These are phyloP conservation scores for Agrilus mali DNA, from an alignment of 2,888 invertebrate species.

Conservation along the genomic window DNA sequence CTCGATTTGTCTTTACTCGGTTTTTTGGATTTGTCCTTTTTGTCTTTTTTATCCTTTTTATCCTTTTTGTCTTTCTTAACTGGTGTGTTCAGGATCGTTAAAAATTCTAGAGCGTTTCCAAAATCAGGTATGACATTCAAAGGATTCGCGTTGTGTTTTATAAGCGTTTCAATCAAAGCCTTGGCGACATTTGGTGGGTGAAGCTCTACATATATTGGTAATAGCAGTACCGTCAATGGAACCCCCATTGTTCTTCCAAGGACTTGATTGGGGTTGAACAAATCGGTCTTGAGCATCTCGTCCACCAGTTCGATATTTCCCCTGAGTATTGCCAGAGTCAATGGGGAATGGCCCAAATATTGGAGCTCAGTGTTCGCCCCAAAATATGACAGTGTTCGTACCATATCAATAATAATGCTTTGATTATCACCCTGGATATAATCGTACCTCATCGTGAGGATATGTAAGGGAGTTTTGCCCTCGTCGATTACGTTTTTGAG, in stretches of 20 bases:
- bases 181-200: constrained; percentile 16
- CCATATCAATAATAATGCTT: constrained; percentile 13
- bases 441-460: constrained; percentile 28
- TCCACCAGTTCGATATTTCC: constrained; percentile 23
- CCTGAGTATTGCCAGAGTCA: constrained; percentile 27
- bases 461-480: constrained; percentile 29
- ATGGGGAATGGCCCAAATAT: constrained; percentile 28
- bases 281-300: constrained; percentile 16
- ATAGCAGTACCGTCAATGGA: constrained; percentile 23
- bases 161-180: constrained; percentile 18
- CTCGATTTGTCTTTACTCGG: constrained; percentile 5
- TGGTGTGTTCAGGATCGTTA: constrained; percentile 11
- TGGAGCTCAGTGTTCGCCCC: constrained; percentile 14
- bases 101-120: constrained; percentile 25
- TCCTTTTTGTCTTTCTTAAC: background rate
- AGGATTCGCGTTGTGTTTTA: constrained; percentile 23
- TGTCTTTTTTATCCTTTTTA: constrained; percentile 4
- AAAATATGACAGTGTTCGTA: constrained; percentile 15
- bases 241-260: constrained; percentile 27
- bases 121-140: constrained; percentile 18
- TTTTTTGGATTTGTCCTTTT: constrained; percentile 9
- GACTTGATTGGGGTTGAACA: constrained; percentile 21
- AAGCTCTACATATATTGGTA: constrained; percentile 22
- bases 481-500: constrained; percentile 12
- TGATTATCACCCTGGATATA: constrained; percentile 16